Evolutionary conservation across 2,113 vertebrate species (phyloP).

Genomic region (Micromys minutus): DNA sequence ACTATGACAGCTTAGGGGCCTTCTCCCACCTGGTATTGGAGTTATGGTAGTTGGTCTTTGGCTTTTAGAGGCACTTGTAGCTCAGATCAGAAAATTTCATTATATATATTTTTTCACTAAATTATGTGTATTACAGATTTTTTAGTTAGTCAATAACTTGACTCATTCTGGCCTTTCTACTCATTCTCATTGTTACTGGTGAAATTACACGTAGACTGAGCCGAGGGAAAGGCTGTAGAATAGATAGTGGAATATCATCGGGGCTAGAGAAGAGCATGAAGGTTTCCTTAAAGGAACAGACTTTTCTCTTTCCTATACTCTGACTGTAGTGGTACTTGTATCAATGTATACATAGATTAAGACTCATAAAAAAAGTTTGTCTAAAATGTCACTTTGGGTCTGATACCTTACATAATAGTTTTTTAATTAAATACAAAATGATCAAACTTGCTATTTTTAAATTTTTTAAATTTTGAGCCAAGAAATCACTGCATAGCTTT

Average conservation of each 20-base stretch:
- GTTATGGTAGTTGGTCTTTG: background rate
- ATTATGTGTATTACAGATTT: background rate
- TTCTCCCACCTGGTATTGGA: background rate
- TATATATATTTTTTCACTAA: background rate
- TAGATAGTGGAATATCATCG: background rate
- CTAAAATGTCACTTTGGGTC: background rate
- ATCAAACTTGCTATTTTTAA: background rate
- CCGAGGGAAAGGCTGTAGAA: background rate
- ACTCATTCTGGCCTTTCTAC: background rate
- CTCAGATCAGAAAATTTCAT: background rate
- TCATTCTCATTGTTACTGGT: background rate
- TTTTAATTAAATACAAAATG: slow-evolving; percentile 5
- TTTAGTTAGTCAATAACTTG: background rate
- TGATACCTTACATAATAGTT: background rate
- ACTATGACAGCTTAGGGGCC: background rate
- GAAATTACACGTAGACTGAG: background rate
- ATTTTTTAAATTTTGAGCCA: background rate
- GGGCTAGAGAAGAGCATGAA: background rate
- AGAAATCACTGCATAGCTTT: background rate
- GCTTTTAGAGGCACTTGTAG: background rate
- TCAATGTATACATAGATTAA: background rate
- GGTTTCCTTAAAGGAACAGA: too few relatives aligned
- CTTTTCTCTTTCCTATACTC: background rate
- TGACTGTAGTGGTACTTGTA: background rate
- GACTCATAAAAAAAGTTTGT: background rate